Conservation (phyloP, 2,113 vertebrate species). For the Hucho hucho region DNA sequence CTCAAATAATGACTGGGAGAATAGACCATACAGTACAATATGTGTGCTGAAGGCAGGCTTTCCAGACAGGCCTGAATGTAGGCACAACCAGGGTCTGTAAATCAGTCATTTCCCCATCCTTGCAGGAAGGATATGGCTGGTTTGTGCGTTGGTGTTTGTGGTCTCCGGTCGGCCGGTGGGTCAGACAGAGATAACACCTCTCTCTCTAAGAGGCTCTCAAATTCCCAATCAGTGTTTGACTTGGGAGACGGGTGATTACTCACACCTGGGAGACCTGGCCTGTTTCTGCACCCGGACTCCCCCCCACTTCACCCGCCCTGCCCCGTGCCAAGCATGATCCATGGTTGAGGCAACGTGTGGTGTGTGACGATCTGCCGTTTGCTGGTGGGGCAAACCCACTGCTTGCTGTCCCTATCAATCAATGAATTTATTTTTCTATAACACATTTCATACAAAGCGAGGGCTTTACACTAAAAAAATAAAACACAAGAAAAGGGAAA, state of each 20-base stretch:
- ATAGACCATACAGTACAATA: not conserved
- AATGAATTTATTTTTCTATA: too few relatives aligned
- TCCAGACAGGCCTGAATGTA: too few relatives aligned
- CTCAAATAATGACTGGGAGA: not conserved
- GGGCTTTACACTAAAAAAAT: too few relatives aligned
- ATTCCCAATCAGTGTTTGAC: conserved; percentile 5
- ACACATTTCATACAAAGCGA: too few relatives aligned
- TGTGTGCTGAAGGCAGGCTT: not conserved
- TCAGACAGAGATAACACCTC: not conserved
- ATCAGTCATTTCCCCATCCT: not conserved
- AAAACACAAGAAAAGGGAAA: too few relatives aligned
- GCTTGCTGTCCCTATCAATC: too few relatives aligned
- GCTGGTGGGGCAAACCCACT: too few relatives aligned
- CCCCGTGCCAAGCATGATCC: conserved; percentile 19
- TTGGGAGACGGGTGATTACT: not conserved
- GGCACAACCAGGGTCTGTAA: not conserved
- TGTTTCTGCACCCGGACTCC: not conserved
- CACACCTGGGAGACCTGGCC: not conserved
- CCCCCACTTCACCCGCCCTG: not conserved
- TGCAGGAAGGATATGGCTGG: not conserved
- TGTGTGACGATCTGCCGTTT: not conserved
- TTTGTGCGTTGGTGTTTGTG: not conserved
- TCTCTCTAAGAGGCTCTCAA: not conserved
- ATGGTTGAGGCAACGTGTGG: not conserved
- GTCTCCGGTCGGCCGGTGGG: not conserved